Evolutionary conservation across 2,888 invertebrate species (phyloP).

Genomic region (Pasiphila rectangulata): DNA sequence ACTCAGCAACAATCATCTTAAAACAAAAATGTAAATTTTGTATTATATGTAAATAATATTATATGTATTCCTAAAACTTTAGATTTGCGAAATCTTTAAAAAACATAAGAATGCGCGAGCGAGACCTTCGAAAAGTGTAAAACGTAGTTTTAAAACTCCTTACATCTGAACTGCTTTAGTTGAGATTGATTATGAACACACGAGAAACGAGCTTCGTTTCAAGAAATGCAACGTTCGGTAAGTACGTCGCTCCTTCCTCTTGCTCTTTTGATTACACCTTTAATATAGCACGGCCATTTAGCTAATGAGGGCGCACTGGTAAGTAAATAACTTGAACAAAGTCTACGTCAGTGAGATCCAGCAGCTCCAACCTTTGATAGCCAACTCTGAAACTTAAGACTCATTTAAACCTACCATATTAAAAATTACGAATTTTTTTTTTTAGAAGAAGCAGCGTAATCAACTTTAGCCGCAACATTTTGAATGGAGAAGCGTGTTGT

Average conservation of each 20-base stretch:
- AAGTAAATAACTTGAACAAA: slow-evolving; percentile 73
- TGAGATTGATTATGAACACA: slow-evolving; percentile 1
- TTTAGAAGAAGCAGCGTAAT: slow-evolving; percentile 29
- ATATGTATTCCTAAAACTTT: no score
- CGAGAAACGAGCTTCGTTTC: slow-evolving; percentile 3
- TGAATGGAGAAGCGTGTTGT: slow-evolving; percentile 2
- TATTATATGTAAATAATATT: no score
- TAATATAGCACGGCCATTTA: slow-evolving; percentile 72
- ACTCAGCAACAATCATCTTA: no score
- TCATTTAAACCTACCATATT: slow-evolving; percentile 43
- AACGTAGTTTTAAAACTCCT: not conserved
- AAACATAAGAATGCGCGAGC: no score
- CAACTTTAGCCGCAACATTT: slow-evolving; percentile 17
- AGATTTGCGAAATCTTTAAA: no score
- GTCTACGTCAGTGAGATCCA: slow-evolving; percentile 63
- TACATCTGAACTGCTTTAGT: not conserved
- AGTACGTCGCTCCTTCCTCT: slow-evolving; percentile 10
- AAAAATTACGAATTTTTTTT: slow-evolving; percentile 43
- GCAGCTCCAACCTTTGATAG: slow-evolving; percentile 61
- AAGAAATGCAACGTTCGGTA: slow-evolving; percentile 21
- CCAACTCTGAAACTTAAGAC: slow-evolving; percentile 41
- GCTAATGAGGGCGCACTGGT: slow-evolving; percentile 72
- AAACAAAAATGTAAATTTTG: no score
- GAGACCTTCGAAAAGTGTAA: no score
- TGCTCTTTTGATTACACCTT: slow-evolving; percentile 47